Percentiles rank a stretch among this genome's conserved stretches.
Evolutionary conservation across 2,888 invertebrate species (phyloP).

Genomic region (Mellilla xanthometata): DNA sequence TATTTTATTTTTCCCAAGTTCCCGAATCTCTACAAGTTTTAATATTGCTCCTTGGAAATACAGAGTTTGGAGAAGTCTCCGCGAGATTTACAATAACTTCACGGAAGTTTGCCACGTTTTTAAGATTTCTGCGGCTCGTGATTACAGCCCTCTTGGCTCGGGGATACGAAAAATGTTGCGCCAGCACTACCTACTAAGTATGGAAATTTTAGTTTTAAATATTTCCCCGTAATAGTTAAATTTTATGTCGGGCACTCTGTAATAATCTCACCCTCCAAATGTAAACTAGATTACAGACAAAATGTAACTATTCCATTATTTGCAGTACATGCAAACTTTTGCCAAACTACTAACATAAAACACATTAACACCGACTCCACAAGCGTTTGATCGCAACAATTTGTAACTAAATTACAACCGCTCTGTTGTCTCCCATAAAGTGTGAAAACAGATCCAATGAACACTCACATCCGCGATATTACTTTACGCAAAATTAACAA

Average conservation of each 20-base stretch:
- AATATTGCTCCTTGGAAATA: constrained; percentile 43
- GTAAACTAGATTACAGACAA: neutral
- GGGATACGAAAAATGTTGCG: neutral
- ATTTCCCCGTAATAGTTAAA: no score
- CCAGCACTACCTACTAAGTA: neutral
- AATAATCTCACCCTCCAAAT: no score
- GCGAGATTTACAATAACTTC: constrained; percentile 47
- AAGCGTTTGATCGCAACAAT: constrained; percentile 18
- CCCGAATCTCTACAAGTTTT: constrained; percentile 42
- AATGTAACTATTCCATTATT: constrained; percentile 4
- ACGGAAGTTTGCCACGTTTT: constrained; percentile 46
- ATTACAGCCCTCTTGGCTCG: constrained; percentile 27
- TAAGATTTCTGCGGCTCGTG: constrained; percentile 47
- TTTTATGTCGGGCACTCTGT: constrained; percentile 26
- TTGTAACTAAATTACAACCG: constrained; percentile 17
- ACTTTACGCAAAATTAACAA: constrained; percentile 13
- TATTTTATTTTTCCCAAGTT: constrained; percentile 35
- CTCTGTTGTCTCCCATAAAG: constrained; percentile 14
- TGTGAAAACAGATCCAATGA: constrained; percentile 18
- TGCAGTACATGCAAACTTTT: constrained; percentile 6
- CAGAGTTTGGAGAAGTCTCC: constrained; percentile 42
- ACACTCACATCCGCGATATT: constrained; percentile 7
- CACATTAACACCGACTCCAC: constrained; percentile 20
- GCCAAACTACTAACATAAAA: constrained; percentile 11
- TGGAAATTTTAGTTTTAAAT: no score